Conservation (phyloP, 2,113 vertebrate genomes). For the Lipophrys pholis region DNA sequence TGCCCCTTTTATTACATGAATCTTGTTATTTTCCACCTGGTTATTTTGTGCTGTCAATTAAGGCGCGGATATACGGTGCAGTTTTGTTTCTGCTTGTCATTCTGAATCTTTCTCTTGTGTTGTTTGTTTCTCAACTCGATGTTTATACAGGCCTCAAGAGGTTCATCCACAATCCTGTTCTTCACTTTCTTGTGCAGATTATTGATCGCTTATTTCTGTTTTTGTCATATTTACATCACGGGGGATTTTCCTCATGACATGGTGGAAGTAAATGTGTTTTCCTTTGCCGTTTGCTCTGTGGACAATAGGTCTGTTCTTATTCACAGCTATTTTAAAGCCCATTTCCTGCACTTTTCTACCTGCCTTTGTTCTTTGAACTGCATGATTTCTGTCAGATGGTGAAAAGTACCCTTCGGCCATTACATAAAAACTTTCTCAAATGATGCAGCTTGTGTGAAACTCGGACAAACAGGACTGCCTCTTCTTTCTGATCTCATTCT, state of each 20-base stretch:
- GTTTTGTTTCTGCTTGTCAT: conserved; percentile 42
- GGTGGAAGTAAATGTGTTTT: conserved; percentile 1
- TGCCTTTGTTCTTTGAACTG: conserved; percentile 8
- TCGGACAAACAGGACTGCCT: conserved; percentile 6
- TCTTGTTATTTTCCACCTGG: conserved; percentile 25
- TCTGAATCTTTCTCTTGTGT: conserved; percentile 20
- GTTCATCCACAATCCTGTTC: not conserved
- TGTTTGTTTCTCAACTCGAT: conserved; percentile 18
- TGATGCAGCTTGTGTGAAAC: conserved; percentile 21
- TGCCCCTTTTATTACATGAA: conserved; percentile 18
- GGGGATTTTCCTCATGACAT: conserved; percentile 9
- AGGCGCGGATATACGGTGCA: conserved; percentile 17
- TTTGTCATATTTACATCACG: conserved; percentile 24
- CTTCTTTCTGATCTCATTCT: conserved; percentile 8
- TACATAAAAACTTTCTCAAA: conserved; percentile 2
- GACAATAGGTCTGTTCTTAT: not conserved
- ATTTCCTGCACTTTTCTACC: not conserved
- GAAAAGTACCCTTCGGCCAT: conserved; percentile 1
- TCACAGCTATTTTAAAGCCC: not conserved
- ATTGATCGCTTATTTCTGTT: conserved; percentile 25
- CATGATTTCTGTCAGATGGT: not conserved
- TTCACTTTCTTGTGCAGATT: not conserved
- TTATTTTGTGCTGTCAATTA: conserved; percentile 50
- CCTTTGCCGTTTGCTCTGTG: not conserved
- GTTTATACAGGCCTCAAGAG: conserved; percentile 1